Conservation (phyloP, 2,797 vertebrate genomes). For the Microhierax caerulescens region DNA sequence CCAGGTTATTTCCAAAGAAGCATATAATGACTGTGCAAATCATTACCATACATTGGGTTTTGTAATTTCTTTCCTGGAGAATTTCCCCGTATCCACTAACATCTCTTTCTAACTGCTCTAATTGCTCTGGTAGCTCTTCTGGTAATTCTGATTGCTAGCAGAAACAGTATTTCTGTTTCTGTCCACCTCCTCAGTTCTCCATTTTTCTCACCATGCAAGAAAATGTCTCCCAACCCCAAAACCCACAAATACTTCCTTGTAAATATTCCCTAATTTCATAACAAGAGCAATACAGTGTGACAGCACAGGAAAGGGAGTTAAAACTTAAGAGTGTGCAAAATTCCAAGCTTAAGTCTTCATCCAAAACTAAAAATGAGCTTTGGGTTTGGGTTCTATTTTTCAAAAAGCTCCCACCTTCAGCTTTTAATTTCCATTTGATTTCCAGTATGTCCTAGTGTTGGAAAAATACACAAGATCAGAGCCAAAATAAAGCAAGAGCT, state of each 20-base stretch:
- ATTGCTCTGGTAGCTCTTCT: too few species aligned
- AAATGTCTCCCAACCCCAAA: background rate
- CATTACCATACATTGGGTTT: background rate
- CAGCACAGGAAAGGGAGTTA: background rate
- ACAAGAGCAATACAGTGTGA: background rate
- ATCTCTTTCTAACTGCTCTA: background rate
- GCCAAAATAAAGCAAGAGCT: slow-evolving; percentile 12
- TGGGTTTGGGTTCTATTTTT: background rate
- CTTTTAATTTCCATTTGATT: background rate
- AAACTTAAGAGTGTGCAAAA: background rate
- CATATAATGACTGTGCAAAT: background rate
- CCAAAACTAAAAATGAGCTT: background rate
- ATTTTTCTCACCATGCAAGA: background rate
- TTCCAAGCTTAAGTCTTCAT: background rate
- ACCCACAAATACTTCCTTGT: background rate
- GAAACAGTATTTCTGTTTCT: background rate
- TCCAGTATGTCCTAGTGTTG: background rate
- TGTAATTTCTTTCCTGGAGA: background rate
- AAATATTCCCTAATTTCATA: background rate
- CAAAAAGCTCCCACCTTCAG: background rate
- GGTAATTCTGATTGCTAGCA: background rate
- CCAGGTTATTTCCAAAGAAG: background rate
- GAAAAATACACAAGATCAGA: background rate
- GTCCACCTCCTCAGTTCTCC: background rate
- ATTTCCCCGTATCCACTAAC: background rate